Evolutionary conservation across 1,140 invertebrate genomes (phyloP), one percentile per base, ranked within the genome.

Genomic region (Macrobrachium rosenbergii): DNA sequence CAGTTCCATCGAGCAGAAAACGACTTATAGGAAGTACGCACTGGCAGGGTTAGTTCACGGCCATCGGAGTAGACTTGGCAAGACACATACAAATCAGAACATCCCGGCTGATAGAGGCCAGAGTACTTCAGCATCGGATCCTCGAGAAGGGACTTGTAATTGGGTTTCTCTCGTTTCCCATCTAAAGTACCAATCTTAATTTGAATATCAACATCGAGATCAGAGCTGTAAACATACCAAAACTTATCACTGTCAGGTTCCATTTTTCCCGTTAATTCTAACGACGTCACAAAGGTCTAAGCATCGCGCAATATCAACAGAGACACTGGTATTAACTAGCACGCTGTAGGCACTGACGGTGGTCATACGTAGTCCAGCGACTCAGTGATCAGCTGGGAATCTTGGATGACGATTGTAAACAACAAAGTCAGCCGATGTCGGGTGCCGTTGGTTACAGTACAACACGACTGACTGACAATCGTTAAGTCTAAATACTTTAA

Each of bases 131-230:
- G 93, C 93, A 98, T 95, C 0, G 98, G 97, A 92, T 99, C 95
- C 73, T 95, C 93, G 2, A 99, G 92, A 2, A 99, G 92, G 91
- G 97, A 96, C 89, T 97, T 96, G 93, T 97, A 98, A 90, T 96
- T 95, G 5, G 96, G 96, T 91, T 96, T 95, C 59, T 95, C 93
- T 89, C 96, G 94, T 91, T 96, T 95, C 1, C 98, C 98, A 94
- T 99, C 98, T 88, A 99, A 93, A n/a, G 97, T 98, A 28, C 98
- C 98, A 63, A 99, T 96, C 95, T 99, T 99, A 90, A 99, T 96
- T 93, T 97, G 95, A 82, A 99, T 94, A 92, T 95, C 95, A 82
- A 95, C 94, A 89, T 97, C 95, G 84, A 99, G 92, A 59, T 97
- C 97, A 84, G 96, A 98, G 93, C 97, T 98, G 91, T 98, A 98